Evolutionary conservation across 2,113 vertebrate genomes (phyloP).

Genomic region (Synodontis membranacea): DNA sequence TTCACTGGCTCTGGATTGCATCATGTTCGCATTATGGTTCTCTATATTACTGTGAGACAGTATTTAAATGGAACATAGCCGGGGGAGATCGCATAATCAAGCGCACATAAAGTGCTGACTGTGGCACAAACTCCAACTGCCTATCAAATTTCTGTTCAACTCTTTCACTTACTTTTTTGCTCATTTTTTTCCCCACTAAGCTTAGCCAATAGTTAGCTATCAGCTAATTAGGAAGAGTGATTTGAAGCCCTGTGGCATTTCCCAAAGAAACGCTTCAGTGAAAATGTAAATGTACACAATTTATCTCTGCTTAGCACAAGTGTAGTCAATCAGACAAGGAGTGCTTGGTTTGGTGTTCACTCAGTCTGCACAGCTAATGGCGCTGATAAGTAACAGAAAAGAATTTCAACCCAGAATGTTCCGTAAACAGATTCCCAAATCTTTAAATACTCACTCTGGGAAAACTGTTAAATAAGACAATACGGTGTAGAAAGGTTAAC

Average conservation of each 20-base stretch:
- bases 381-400: neutral
- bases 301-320: conserved; percentile 13
- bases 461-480: neutral
- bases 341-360: neutral
- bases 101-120: conserved; percentile 27
- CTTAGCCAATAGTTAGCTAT: conserved; percentile 17
- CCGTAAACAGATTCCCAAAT: neutral
- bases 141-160: neutral
- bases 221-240: conserved; percentile 12
- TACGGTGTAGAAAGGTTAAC: neutral
- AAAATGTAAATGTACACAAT: conserved; percentile 27
- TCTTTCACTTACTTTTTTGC: neutral
- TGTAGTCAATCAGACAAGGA: conserved; percentile 18
- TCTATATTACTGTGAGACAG: conserved; percentile 36
- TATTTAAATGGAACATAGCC: conserved; percentile 46
- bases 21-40: conserved; percentile 33
- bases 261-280: conserved; percentile 10
- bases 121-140: conserved; percentile 17
- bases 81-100: conserved; percentile 35
- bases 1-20: conserved; percentile 33
- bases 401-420: neutral
- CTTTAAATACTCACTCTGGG: neutral
- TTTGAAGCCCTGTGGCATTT: conserved; percentile 13
- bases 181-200: neutral
- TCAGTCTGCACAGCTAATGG: neutral